Conservation (phyloP, 2,113 vertebrate genomes). For the Dasyurus viverrinus region DNA sequence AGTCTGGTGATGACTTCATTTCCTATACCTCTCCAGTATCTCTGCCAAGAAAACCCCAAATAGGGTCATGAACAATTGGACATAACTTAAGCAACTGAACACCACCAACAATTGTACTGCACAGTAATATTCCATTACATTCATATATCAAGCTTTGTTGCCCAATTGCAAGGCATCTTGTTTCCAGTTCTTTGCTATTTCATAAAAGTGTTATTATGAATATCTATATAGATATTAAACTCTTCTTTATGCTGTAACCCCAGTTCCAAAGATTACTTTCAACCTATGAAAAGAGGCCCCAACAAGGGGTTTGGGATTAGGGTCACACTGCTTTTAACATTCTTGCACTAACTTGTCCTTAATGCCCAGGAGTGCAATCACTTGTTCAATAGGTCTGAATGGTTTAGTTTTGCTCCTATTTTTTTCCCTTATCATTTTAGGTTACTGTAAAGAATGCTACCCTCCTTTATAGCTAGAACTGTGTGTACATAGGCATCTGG, state of each 20-base stretch:
- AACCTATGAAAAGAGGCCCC: not conserved
- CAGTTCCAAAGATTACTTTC: not conserved
- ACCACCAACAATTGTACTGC: not conserved
- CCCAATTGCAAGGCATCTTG: not conserved
- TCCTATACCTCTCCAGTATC: not conserved
- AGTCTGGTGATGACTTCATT: not conserved
- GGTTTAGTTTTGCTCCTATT: not conserved
- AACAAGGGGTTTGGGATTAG: not conserved
- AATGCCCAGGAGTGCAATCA: not conserved
- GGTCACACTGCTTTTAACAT: not conserved
- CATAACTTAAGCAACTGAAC: not conserved
- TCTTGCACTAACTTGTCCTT: not conserved
- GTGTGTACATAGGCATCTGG: not conserved
- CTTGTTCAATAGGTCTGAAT: not conserved
- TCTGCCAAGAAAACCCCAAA: not conserved
- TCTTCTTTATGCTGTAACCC: not conserved
- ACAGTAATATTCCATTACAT: not conserved
- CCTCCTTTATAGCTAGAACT: not conserved
- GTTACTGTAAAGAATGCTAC: not conserved
- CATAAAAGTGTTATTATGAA: not conserved
- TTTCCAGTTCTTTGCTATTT: not conserved
- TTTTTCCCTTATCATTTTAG: not conserved
- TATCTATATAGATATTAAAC: not conserved
- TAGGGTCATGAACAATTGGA: not conserved
- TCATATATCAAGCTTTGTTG: not conserved